A percentile compares a stretch with the other conserved stretches of the same genome.
Evolutionary conservation across 30 jellyfish, hydroid and myxozoan genomes (phyloP).

Genomic region (Turritopsis rubra): DNA sequence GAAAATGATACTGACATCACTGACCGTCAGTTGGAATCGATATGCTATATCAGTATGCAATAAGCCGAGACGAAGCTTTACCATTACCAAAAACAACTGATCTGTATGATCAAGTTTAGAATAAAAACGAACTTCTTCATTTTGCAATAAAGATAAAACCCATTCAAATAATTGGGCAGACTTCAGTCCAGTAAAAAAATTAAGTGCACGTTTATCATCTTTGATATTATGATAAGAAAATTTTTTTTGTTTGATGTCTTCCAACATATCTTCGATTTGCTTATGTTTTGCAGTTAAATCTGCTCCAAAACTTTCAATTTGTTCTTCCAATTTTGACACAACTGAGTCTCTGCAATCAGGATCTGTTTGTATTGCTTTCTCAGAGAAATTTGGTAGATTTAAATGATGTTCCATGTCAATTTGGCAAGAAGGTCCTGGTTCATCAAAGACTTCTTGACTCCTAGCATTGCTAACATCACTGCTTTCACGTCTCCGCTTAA

Average conservation of each 20-base stretch:
- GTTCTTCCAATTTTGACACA: neutral
- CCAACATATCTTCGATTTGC: neutral
- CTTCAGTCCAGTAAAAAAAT: neutral
- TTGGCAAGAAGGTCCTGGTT: neutral
- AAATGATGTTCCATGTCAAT: neutral
- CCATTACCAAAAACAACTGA: neutral
- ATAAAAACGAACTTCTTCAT: neutral
- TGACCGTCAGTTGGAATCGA: neutral
- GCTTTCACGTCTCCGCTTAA: slow-evolving; percentile 2
- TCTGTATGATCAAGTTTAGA: neutral
- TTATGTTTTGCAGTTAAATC: neutral
- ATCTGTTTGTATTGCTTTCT: slow-evolving; percentile 5
- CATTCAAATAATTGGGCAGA: neutral
- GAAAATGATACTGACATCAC: neutral
- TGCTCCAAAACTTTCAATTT: neutral
- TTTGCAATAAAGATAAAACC: neutral
- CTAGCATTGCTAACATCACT: neutral
- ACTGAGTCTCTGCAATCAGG: slow-evolving; percentile 2
- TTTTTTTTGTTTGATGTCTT: too few species aligned
- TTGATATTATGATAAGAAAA: neutral
- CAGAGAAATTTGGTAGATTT: neutral
- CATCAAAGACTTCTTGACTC: neutral
- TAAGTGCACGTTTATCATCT: neutral
- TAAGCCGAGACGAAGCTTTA: neutral
- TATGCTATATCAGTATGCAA: slow-evolving; percentile 11